Conservation (phyloP, 2,113 vertebrate genomes). For the Hyperopisus bebe region DNA sequence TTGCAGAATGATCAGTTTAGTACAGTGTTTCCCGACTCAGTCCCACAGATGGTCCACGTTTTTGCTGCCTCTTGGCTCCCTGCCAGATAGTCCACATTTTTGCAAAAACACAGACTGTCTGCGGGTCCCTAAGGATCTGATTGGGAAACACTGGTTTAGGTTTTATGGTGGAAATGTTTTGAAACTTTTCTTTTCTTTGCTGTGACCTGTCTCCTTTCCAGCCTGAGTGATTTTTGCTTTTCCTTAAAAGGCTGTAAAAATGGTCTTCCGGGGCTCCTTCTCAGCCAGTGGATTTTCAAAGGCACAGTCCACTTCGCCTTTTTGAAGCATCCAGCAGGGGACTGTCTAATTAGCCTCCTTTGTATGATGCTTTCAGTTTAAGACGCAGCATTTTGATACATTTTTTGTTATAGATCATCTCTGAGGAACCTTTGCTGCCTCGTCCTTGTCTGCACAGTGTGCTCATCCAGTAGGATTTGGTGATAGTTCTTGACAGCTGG, state of each 20-base stretch:
- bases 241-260: neutral
- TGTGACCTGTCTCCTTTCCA: neutral
- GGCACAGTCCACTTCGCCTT: neutral
- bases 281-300: constrained; percentile 11
- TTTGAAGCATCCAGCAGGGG: neutral
- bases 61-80: neutral
- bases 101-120: neutral
- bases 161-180: constrained; percentile 37
- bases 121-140: neutral
- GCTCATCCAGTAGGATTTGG: neutral
- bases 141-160: constrained; percentile 17
- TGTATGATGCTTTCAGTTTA: constrained; percentile 6
- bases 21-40: neutral
- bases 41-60: neutral
- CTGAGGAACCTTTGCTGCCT: neutral
- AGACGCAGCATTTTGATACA: neutral
- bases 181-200: constrained; percentile 53
- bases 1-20: constrained; percentile 35
- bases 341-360: neutral
- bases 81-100: neutral
- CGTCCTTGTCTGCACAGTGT: neutral
- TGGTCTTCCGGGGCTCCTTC: neutral
- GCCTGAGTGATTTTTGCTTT: neutral
- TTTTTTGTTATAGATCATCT: constrained; percentile 15
- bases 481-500: neutral